Conservation (phyloP, 2,888 invertebrate genomes). For the Diaphora mendica region DNA sequence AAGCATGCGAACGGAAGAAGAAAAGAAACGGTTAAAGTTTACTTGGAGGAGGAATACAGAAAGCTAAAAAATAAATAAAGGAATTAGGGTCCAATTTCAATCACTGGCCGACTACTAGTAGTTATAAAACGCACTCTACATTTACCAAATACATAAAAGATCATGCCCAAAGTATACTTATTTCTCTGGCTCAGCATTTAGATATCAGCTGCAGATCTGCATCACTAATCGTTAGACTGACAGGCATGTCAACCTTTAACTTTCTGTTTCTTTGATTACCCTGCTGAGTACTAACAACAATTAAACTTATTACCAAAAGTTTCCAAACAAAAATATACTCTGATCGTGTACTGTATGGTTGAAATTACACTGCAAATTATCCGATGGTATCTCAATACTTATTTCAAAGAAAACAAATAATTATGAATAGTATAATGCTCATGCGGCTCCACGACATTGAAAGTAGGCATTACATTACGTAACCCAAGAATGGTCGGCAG, state of each 20-base stretch:
- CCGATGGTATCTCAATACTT: background rate
- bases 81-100: too few relatives aligned
- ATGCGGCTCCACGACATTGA: conserved; percentile 74
- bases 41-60: too few relatives aligned
- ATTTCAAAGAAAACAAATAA: conserved; percentile 48
- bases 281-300: background rate
- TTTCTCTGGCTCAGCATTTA: background rate
- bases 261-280: background rate
- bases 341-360: background rate
- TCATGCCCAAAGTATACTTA: background rate
- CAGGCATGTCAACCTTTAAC: background rate
- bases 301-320: background rate
- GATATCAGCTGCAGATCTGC: background rate
- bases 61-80: too few relatives aligned
- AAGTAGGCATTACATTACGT: conserved; percentile 83
- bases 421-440: conserved; percentile 39
- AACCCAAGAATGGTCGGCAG: conserved; percentile 76
- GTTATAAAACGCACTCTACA: too few relatives aligned
- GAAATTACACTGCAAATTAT: background rate
- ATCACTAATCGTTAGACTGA: background rate
- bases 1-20: too few relatives aligned
- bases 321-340: background rate
- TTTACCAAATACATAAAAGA: background rate
- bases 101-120: too few relatives aligned
- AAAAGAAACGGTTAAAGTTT: too few relatives aligned